These are phyloP conservation scores for Dynastes hyllus DNA, from an alignment of 2,888 invertebrate species.

Conservation along the genomic window DNA sequence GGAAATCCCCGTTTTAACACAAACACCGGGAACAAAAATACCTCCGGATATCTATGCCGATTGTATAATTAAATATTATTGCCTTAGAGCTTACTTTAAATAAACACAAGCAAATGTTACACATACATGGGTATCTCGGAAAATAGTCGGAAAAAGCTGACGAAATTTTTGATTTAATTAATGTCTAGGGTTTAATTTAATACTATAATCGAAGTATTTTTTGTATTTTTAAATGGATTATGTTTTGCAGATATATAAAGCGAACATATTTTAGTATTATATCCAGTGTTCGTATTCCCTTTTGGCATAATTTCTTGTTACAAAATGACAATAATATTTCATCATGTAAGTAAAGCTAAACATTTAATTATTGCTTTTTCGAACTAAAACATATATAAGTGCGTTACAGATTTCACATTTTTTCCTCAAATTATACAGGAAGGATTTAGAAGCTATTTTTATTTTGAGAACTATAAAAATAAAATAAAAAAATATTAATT, in stretches of 20 bases:
- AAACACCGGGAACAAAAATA: too few relatives aligned
- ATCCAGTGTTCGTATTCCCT: not conserved
- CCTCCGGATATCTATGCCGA: too few relatives aligned
- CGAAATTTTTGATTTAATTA: slow-evolving; percentile 31
- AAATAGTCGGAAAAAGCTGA: slow-evolving; percentile 24
- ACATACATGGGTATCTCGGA: not conserved
- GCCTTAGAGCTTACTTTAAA: slow-evolving; percentile 16
- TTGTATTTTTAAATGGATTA: slow-evolving; percentile 10
- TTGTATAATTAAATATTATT: too few relatives aligned
- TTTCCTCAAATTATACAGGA: too few relatives aligned
- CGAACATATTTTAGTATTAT: not conserved
- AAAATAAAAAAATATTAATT: not conserved
- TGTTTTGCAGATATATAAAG: slow-evolving; percentile 28
- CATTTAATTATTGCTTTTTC: not conserved
- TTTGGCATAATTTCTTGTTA: not conserved
- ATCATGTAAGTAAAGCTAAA: slow-evolving; percentile 1
- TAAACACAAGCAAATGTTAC: slow-evolving; percentile 10
- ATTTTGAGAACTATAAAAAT: not conserved
- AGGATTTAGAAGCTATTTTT: not conserved
- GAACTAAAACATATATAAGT: not conserved
- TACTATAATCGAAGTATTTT: slow-evolving; percentile 22
- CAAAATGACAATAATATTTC: not conserved
- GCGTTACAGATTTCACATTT: not conserved
- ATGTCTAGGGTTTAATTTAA: slow-evolving; percentile 22
- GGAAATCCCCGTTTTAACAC: too few relatives aligned